phyloP scores from a whole-genome alignment of 2,888 invertebrate species.

The Laothoe populi region DNA sequence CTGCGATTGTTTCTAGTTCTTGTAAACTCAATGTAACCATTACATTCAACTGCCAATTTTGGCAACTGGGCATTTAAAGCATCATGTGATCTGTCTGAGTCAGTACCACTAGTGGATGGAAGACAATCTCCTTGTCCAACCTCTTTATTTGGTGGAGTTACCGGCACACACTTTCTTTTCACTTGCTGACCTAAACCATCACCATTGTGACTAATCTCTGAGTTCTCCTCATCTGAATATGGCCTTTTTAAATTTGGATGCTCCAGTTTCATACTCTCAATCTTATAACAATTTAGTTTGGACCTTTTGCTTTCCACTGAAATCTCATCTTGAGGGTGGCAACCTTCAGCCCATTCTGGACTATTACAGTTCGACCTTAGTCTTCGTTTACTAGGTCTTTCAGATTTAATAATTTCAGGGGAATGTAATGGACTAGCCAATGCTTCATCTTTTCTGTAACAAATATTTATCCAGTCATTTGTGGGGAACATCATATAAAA shows the following conservation, averaged over 20 bases:
- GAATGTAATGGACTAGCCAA: conserved; percentile 63
- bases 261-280: conserved; percentile 34
- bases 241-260: conserved; percentile 50
- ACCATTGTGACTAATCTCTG: conserved; percentile 62
- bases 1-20: conserved; percentile 66
- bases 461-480: conserved; percentile 27
- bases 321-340: conserved; percentile 56
- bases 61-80: conserved; percentile 70
- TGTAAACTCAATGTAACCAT: conserved; percentile 75
- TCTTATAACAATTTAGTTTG: conserved; percentile 43
- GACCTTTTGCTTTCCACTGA: conserved; percentile 50
- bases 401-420: conserved; percentile 58
- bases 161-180: conserved; percentile 60
- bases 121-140: conserved; percentile 77
- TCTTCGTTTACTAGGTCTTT: conserved; percentile 58
- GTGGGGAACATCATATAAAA: neutral
- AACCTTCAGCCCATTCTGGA: conserved; percentile 76
- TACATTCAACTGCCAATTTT: conserved; percentile 76
- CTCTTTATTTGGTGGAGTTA: conserved; percentile 74
- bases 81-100: conserved; percentile 68
- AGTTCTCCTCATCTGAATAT: conserved; percentile 45
- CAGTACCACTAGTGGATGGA: conserved; percentile 74
- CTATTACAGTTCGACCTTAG: conserved; percentile 60
- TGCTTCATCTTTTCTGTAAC: conserved; percentile 65
- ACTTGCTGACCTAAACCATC: conserved; percentile 56